phyloP scores from a whole-genome alignment of 2,888 invertebrate genomes.

The Notodonta ziczac region DNA sequence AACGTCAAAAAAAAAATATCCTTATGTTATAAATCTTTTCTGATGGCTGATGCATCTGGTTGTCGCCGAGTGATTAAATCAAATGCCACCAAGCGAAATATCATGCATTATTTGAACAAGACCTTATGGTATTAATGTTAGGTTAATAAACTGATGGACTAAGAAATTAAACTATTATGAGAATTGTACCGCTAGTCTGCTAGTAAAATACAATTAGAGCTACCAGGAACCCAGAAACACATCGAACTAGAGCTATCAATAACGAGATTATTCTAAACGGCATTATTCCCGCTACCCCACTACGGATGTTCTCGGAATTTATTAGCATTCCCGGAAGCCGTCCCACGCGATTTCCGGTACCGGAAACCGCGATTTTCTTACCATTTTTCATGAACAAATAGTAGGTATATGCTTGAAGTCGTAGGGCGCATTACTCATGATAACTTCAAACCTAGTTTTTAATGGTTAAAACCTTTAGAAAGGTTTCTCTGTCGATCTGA shows the following conservation, averaged over 20 bases:
- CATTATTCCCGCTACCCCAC: conserved; percentile 10
- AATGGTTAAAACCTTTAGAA: conserved; percentile 34
- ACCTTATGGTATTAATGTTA: too few relatives aligned
- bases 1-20: too few relatives aligned
- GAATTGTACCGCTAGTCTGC: too few relatives aligned
- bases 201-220: too few relatives aligned
- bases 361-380: conserved; percentile 13
- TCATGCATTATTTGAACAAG: too few relatives aligned
- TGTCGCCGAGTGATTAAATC: too few relatives aligned
- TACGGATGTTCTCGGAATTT: conserved; percentile 16
- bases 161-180: too few relatives aligned
- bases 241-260: conserved; percentile 3
- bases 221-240: conserved; percentile 1
- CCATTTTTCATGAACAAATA: conserved; percentile 33
- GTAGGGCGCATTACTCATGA: conserved; percentile 56
- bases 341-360: conserved; percentile 15
- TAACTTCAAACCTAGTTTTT: conserved; percentile 40
- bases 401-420: conserved; percentile 36
- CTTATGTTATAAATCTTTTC: too few relatives aligned
- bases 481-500: conserved; percentile 25
- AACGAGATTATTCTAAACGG: conserved; percentile 10
- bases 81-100: too few relatives aligned
- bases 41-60: too few relatives aligned
- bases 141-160: too few relatives aligned
- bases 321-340: conserved; percentile 19